Evolutionary conservation across 2,888 invertebrate genomes (phyloP), one percentile per base, ranked within the genome.

Genomic region (Eucera pruinosa): DNA sequence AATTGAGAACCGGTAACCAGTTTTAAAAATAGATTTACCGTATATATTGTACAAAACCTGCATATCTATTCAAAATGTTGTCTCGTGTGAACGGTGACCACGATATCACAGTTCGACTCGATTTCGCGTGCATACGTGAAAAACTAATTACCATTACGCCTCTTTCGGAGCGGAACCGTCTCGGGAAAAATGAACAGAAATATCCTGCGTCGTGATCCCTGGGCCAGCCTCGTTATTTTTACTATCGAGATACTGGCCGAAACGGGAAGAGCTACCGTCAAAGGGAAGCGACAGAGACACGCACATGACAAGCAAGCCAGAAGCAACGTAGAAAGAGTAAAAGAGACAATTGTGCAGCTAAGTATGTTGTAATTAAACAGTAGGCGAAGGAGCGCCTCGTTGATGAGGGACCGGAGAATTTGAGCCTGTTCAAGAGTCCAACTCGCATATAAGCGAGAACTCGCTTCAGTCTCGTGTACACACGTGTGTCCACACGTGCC

Each of bases 341-440:
- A 75, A 78, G 64, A 73, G 71, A 79, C 67, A 74, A 80, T 78
- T 77, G 79, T 39, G 60, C 77, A 78, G 78, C 83, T 84, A 86
- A 84, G 83, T 84, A 84, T 87, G 87, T 82, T 84, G 87, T 89
- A 90, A 90, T 90, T 90, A 90, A 91, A 89, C 87, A 85, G 86
- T 86, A 88, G 82, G 82, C 86, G 83, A 88, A 89, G 89, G 85
- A 89, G 88, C 83, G 82, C 88, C 87, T 86, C 84, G 86, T 82
- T 89, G 89, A 89, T 85, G 88, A 90, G 89, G 87, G 89, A 83
- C 72, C 85, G 84, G 89, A 88, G 87, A 87, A 89, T 89, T 90
- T 84, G 84, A 89, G 87, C 89, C 87, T 62, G 68, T 76, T 58
- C 64, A 65, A 70, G 70, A 66, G 65, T 54, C 61, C 61, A 33